These are phyloP conservation scores for Ophion ellenae DNA, from an alignment of 2,888 invertebrate genomes.

Conservation along the genomic window DNA sequence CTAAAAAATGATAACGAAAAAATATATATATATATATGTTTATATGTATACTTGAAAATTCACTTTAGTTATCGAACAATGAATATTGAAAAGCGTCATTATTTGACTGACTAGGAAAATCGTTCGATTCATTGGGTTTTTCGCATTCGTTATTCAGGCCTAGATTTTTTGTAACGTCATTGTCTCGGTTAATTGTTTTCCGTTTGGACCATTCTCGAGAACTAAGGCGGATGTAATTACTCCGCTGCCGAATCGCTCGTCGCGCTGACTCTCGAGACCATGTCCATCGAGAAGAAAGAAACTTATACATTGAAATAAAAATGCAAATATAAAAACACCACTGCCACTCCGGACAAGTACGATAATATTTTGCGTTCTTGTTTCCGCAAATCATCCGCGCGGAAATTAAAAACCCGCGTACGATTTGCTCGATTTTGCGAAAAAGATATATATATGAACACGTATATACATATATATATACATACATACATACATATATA, in stretches of 20 bases:
- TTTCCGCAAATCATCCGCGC: slow-evolving; percentile 27
- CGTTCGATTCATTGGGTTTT: background rate
- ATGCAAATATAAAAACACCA: slow-evolving; percentile 30
- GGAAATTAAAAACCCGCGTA: slow-evolving; percentile 32
- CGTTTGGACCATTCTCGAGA: background rate
- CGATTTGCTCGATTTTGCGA: slow-evolving; percentile 38
- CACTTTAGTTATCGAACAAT: background rate
- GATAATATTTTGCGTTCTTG: slow-evolving; percentile 40
- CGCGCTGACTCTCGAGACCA: slow-evolving; percentile 25
- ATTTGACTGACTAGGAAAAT: background rate
- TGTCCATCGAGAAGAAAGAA: slow-evolving; percentile 26
- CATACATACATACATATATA: no score
- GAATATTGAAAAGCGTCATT: background rate
- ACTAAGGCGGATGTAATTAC: background rate
- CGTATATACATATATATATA: slow-evolving; percentile 18
- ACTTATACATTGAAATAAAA: slow-evolving; percentile 4
- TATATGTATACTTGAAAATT: background rate
- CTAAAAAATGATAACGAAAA: slow-evolving; percentile 6
- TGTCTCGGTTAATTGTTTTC: background rate
- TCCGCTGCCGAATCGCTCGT: slow-evolving; percentile 8
- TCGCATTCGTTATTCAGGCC: background rate
- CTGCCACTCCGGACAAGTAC: slow-evolving; percentile 60
- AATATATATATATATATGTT: background rate
- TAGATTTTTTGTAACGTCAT: background rate
- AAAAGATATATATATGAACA: slow-evolving; percentile 25